Evolutionary conservation across 2,113 vertebrate genomes (phyloP).

Genomic region (Noturus placidus): DNA sequence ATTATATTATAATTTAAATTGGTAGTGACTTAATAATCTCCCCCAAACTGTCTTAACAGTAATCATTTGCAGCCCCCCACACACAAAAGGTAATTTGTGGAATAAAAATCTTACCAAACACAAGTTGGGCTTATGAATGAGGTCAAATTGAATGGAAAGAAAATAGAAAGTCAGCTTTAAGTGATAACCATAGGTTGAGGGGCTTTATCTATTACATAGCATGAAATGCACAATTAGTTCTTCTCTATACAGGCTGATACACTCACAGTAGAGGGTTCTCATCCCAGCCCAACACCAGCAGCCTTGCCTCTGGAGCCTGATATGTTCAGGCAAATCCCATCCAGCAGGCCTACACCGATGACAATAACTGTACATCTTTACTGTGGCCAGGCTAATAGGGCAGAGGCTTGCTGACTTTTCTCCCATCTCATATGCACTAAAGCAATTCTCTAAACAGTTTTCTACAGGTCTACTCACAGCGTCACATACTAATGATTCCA

Average conservation of each 20-base stretch:
- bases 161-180: background rate
- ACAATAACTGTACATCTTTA: conserved; percentile 69
- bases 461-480: conserved; percentile 43
- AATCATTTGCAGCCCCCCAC: background rate
- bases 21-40: conserved; percentile 12
- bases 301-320: conserved; percentile 69
- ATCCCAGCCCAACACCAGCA: background rate
- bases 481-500: conserved; percentile 47
- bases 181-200: too few relatives aligned
- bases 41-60: background rate
- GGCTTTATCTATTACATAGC: background rate
- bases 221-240: background rate
- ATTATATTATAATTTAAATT: conserved; percentile 21
- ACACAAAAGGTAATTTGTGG: conserved; percentile 1
- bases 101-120: background rate
- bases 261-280: background rate
- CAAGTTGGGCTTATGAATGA: background rate
- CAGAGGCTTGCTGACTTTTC: conserved; percentile 51
- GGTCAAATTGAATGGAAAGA: background rate
- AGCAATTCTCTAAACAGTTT: conserved; percentile 47
- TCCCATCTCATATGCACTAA: conserved; percentile 54
- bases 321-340: conserved; percentile 70
- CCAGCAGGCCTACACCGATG: conserved; percentile 66
- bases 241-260: background rate
- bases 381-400: conserved; percentile 65